Conservation (phyloP, 1,140 invertebrate genomes). For the Sipha flava region DNA sequence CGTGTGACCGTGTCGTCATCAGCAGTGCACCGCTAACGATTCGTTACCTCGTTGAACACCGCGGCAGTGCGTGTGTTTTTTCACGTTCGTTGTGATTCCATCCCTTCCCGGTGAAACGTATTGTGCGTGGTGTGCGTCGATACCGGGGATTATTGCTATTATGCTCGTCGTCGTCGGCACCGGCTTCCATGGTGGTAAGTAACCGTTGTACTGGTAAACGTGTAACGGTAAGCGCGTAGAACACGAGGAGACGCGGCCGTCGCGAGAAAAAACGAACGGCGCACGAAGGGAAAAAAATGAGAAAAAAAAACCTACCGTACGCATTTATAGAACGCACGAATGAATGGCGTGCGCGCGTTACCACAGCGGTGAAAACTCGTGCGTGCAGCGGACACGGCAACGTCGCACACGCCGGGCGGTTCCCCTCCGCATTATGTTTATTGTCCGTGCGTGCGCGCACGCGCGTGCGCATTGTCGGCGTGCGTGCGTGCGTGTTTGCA, state of each 20-base stretch:
- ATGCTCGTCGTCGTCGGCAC: background rate
- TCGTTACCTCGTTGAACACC: too few species aligned
- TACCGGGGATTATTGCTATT: background rate
- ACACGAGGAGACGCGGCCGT: background rate
- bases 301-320: too few species aligned
- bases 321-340: too few species aligned
- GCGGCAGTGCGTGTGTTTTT: too few species aligned
- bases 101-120: too few species aligned
- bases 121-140: background rate
- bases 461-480: background rate
- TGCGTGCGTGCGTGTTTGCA: background rate
- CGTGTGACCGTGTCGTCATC: too few species aligned
- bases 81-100: too few species aligned
- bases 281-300: background rate
- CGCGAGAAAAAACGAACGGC: background rate
- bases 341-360: background rate
- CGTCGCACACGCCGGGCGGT: conserved; percentile 18
- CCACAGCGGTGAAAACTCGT: conserved; percentile 18
- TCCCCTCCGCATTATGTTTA: background rate
- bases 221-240: background rate
- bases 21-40: too few species aligned
- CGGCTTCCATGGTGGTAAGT: background rate
- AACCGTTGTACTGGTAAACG: background rate
- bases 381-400: background rate
- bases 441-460: background rate